These are phyloP conservation scores for Fragum sueziense DNA, from an alignment of 2,888 invertebrate species.

Conservation along the genomic window DNA sequence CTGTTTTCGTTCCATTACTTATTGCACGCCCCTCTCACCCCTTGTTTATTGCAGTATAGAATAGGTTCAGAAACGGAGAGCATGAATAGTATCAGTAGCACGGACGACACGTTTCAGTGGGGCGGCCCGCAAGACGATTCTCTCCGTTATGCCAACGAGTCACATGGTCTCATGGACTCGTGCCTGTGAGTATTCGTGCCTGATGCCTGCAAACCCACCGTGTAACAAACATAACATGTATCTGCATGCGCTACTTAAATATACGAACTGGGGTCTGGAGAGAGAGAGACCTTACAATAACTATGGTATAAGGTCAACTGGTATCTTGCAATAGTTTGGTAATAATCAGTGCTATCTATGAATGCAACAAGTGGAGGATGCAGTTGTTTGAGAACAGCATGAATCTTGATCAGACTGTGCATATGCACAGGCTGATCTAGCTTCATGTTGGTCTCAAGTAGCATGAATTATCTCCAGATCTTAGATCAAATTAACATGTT, in stretches of 20 bases:
- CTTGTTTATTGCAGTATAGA: constrained; percentile 72
- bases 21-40: constrained; percentile 17
- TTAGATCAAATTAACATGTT: too few species aligned
- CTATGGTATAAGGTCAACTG: too few species aligned
- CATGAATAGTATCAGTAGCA: constrained; percentile 74
- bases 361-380: too few species aligned
- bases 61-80: constrained; percentile 74
- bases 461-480: too few species aligned
- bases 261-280: too few species aligned
- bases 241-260: constrained; percentile 13
- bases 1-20: background rate
- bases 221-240: constrained; percentile 17
- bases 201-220: constrained; percentile 19
- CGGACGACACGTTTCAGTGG: constrained; percentile 77
- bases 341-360: too few species aligned
- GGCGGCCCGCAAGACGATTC: constrained; percentile 66
- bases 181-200: constrained; percentile 78
- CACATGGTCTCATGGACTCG: constrained; percentile 79
- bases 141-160: constrained; percentile 68
- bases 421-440: too few species aligned
- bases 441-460: too few species aligned
- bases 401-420: too few species aligned
- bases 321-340: too few species aligned
- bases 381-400: too few species aligned
- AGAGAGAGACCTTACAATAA: too few species aligned